Evolutionary conservation across 2,113 vertebrate species (phyloP), one percentile per base, ranked within the genome.

Genomic region (Cyprinodon variegatus): DNA sequence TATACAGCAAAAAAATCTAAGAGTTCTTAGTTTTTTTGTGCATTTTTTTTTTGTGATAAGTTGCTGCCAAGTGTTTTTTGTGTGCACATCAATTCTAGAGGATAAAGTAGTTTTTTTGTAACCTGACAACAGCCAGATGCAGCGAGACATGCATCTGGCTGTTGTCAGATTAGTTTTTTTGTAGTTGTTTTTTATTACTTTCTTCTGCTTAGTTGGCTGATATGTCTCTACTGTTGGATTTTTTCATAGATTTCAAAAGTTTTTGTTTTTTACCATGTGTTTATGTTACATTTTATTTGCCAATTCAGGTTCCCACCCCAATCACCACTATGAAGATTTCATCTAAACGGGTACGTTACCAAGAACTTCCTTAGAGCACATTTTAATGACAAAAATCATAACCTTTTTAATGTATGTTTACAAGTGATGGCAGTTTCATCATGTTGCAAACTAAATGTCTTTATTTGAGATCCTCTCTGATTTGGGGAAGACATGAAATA

Each of bases 311-410:
- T 68, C 96, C 97, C 8, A 97, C 96, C 0, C 89, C 97, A 14
- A 95, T 99, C 72, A 98, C 96, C 85, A 98, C 96, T 0, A 98
- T 99, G 97, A 98, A 96, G 92, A 98, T 99, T 89, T 99, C 97
- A 76, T 98, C 97, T 29, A 99, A 99, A 93, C 93, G 97, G 92
- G 97, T 99, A 91, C 91, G 95, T 83, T 69, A 4, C 20, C 12
- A 43, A 48, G 11, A 65, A 45, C 36, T 39, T 0, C 20, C 5
- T 74, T 41, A 14, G 9, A 69, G 2, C 46, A 70, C 45, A 22
- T 65, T 22, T 5, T 61, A 72, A 17, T 62, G 3, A 10, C 57
- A 53, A 5, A 29, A 57, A 38, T 50, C 12, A 10, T 39, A 22
- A 22, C 14, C 4, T 29, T 13, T 53, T 43, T 36, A 39, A 65